Conservation (phyloP, 2,888 invertebrate species). For the Zele albiditarsus region DNA sequence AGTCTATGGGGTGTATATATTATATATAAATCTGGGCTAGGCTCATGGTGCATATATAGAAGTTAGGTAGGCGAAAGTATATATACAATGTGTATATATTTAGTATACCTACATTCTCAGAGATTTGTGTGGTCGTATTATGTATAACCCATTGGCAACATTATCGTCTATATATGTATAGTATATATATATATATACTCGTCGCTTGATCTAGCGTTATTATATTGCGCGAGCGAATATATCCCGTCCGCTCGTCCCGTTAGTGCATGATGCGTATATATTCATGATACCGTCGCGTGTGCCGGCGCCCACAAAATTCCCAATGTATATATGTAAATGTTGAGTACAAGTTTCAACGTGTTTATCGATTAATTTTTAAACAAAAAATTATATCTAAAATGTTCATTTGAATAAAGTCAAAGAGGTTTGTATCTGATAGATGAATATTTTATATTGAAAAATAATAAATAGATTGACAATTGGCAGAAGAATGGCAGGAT, state of each 20-base stretch:
- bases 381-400: not conserved
- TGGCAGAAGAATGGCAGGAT: no score
- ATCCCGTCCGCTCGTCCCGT: slow-evolving; percentile 32
- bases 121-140: slow-evolving; percentile 27
- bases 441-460: no score
- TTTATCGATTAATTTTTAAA: not conserved
- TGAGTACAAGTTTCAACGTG: slow-evolving; percentile 1
- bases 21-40: slow-evolving; percentile 2
- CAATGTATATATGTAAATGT: slow-evolving; percentile 16
- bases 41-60: not conserved
- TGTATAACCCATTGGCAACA: slow-evolving; percentile 16
- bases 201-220: slow-evolving; percentile 25
- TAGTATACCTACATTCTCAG: not conserved
- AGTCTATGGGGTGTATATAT: slow-evolving; percentile 30
- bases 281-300: slow-evolving; percentile 30
- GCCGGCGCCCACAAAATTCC: slow-evolving; percentile 33
- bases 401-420: no score
- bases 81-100: not conserved
- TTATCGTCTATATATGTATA: not conserved
- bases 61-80: slow-evolving; percentile 16
- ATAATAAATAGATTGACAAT: no score
- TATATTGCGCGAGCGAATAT: slow-evolving; percentile 33
- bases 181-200: slow-evolving; percentile 4
- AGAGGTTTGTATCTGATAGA: no score
- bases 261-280: slow-evolving; percentile 35